A percentile compares a stretch with the other conserved stretches of the same genome.
These are phyloP conservation scores for Rattus norvegicus DNA, from an alignment of 2,113 vertebrate species.

Conservation along the genomic window DNA sequence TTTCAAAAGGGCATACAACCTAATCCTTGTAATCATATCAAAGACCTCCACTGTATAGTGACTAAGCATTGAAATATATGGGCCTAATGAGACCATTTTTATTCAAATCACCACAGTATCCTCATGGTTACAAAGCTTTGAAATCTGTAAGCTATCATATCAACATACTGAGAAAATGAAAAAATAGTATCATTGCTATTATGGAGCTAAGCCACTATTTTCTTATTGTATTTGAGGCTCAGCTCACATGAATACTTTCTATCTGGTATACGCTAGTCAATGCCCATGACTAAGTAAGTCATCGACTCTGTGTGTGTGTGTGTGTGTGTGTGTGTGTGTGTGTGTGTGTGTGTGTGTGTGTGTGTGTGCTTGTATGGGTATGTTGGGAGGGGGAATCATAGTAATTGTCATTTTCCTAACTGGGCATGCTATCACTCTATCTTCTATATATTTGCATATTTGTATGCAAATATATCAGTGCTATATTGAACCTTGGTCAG, in stretches of 20 bases:
- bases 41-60: background rate
- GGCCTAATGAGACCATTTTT: background rate
- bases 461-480: background rate
- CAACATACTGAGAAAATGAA: background rate
- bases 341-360: too few species aligned
- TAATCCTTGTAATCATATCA: background rate
- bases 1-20: background rate
- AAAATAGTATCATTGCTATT: background rate
- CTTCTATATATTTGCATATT: background rate
- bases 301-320: background rate
- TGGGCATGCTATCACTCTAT: background rate
- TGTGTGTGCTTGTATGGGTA: too few species aligned
- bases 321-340: too few species aligned
- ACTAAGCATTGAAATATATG: background rate
- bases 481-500: background rate
- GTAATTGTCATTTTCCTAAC: background rate
- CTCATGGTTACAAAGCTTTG: background rate
- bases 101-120: background rate
- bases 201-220: background rate
- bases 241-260: background rate
- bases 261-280: background rate
- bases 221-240: background rate
- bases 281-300: background rate
- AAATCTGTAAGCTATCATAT: background rate
- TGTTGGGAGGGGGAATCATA: background rate